A percentile compares a stretch with the other conserved stretches of the same genome.
phyloP scores from a whole-genome alignment of 2,888 invertebrate species.

The Papilio gigon region DNA sequence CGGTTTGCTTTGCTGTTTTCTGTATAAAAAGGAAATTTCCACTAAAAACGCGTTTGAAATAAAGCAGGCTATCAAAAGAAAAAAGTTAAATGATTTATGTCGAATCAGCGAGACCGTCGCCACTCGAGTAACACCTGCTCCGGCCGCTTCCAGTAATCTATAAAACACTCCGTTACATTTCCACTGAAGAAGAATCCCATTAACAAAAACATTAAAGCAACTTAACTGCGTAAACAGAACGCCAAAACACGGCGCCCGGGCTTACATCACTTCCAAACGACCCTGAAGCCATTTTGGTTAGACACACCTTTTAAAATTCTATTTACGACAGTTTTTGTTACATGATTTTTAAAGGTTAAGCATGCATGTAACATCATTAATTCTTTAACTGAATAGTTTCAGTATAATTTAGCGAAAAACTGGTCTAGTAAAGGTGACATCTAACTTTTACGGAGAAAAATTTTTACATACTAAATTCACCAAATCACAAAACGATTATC shows the following conservation, averaged over 20 bases:
- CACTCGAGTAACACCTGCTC: constrained; percentile 50
- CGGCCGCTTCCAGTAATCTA: constrained; percentile 56
- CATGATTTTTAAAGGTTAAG: background rate
- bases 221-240: constrained; percentile 57
- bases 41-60: background rate
- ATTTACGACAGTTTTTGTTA: constrained; percentile 15
- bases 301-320: constrained; percentile 28
- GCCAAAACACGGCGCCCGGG: constrained; percentile 49
- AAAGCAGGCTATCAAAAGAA: background rate
- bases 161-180: constrained; percentile 58
- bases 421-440: background rate
- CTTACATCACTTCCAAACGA: constrained; percentile 35
- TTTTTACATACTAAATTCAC: too few relatives aligned
- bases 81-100: constrained; percentile 3
- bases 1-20: background rate
- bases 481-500: too few relatives aligned
- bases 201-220: constrained; percentile 65
- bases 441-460: too few relatives aligned
- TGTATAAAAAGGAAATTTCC: background rate
- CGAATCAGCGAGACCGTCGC: constrained; percentile 7
- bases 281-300: constrained; percentile 23
- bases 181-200: constrained; percentile 69
- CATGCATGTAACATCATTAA: background rate
- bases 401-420: background rate
- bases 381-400: too few relatives aligned